These are phyloP conservation scores for Hydriomena furcata DNA, from an alignment of 2,888 invertebrate genomes.

Conservation along the genomic window DNA sequence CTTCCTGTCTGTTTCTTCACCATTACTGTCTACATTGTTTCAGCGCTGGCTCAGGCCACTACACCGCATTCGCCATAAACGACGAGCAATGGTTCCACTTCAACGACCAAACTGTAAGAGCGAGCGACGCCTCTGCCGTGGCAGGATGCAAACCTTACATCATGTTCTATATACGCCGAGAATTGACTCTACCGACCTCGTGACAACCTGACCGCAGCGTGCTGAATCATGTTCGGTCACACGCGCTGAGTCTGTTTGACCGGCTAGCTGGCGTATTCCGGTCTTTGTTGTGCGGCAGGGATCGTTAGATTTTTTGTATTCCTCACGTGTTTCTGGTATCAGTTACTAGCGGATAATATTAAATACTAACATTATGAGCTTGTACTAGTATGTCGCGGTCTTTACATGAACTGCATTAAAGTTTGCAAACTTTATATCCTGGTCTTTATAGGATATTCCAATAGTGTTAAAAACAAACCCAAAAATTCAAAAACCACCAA, in stretches of 20 bases:
- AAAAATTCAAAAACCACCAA: no score
- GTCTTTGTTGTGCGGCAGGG: constrained; percentile 1
- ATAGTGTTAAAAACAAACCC: no score
- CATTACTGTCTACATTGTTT: no score
- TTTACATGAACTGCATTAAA: no score
- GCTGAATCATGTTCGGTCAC: neutral
- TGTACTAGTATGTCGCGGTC: no score
- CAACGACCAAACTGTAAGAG: constrained; percentile 92
- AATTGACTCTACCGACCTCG: constrained; percentile 71
- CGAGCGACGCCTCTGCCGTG: constrained; percentile 86
- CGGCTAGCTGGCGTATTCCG: neutral
- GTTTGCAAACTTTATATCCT: no score
- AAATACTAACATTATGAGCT: no score
- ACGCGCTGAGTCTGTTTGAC: neutral
- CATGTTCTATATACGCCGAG: constrained; percentile 91
- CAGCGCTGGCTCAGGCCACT: constrained; percentile 93
- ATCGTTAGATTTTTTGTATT: neutral
- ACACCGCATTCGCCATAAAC: constrained; percentile 92
- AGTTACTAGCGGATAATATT: no score
- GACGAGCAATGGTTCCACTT: constrained; percentile 93
- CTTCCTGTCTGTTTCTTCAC: no score
- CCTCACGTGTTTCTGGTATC: no score
- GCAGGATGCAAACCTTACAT: constrained; percentile 93
- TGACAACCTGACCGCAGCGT: constrained; percentile 35
- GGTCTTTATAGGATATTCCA: no score